phyloP scores from a whole-genome alignment of 2,888 invertebrate species.

The Cheilosia vernalis region DNA sequence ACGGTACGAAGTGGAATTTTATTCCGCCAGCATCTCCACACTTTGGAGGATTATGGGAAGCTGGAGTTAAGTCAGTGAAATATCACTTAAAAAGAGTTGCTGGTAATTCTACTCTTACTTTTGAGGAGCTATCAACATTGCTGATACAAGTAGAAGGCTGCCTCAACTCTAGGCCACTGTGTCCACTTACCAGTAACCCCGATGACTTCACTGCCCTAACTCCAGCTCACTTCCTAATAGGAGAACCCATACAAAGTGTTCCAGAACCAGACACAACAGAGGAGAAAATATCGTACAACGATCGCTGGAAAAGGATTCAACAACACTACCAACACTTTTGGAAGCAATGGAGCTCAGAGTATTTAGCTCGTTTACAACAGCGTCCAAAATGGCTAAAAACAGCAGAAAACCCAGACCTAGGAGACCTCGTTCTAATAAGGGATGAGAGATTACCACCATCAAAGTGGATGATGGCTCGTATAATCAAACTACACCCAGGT shows the following conservation, averaged over 20 bases:
- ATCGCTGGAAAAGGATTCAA: slow-evolving; percentile 25
- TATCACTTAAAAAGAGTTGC: slow-evolving; percentile 16
- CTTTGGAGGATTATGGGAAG: slow-evolving; percentile 27
- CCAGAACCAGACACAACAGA: not conserved
- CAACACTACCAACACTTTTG: slow-evolving; percentile 8
- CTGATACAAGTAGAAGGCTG: slow-evolving; percentile 13
- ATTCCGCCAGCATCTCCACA: slow-evolving; percentile 31
- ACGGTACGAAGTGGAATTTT: slow-evolving; percentile 21
- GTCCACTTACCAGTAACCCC: slow-evolving; percentile 9
- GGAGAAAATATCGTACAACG: not conserved
- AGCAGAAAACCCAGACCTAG: not conserved
- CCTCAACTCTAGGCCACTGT: slow-evolving; percentile 22
- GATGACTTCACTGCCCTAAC: slow-evolving; percentile 15
- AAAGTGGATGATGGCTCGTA: not conserved
- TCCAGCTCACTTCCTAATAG: slow-evolving; percentile 19
- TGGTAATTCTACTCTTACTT: not conserved
- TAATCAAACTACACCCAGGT: not conserved
- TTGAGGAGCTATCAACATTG: slow-evolving; percentile 20
- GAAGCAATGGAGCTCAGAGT: slow-evolving; percentile 18
- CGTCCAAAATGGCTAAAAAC: slow-evolving; percentile 42
- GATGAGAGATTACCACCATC: slow-evolving; percentile 17
- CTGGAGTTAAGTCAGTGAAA: not conserved
- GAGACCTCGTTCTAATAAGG: slow-evolving; percentile 11
- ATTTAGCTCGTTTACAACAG: slow-evolving; percentile 6
- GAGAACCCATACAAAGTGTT: slow-evolving; percentile 10